Conservation (phyloP, 1,140 invertebrate genomes). For the Anagrus nilaparvatae region DNA sequence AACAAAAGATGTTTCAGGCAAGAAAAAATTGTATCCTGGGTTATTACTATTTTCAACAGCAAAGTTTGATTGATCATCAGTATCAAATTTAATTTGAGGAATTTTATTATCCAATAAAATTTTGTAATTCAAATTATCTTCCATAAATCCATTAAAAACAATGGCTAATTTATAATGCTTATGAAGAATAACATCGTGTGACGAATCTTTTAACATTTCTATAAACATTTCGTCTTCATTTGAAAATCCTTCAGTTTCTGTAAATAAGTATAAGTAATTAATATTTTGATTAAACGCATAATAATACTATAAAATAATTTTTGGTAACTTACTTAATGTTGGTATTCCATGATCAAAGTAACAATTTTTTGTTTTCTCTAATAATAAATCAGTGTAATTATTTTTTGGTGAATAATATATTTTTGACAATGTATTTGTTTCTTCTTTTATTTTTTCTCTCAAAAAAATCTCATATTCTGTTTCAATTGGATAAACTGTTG, state of each 20-base stretch:
- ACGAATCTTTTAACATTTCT: neutral
- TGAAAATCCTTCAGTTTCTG: slow-evolving; percentile 23
- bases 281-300: neutral
- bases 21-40: neutral
- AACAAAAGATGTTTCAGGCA: slow-evolving; percentile 13
- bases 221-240: slow-evolving; percentile 27
- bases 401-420: slow-evolving; percentile 28
- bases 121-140: slow-evolving; percentile 8
- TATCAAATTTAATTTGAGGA: neutral
- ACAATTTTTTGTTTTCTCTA: slow-evolving; percentile 21
- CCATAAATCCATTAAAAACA: neutral
- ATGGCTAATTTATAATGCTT: neutral
- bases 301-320: neutral
- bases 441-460: neutral
- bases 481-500: neutral
- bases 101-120: neutral
- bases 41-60: neutral
- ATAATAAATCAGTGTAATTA: slow-evolving; percentile 17
- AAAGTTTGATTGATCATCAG: neutral
- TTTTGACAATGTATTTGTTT: neutral
- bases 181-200: neutral
- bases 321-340: neutral
- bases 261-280: neutral
- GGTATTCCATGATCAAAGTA: neutral
- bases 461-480: no score